Conservation (phyloP, 2,888 invertebrate genomes). For the Chromoteleia sp. region DNA sequence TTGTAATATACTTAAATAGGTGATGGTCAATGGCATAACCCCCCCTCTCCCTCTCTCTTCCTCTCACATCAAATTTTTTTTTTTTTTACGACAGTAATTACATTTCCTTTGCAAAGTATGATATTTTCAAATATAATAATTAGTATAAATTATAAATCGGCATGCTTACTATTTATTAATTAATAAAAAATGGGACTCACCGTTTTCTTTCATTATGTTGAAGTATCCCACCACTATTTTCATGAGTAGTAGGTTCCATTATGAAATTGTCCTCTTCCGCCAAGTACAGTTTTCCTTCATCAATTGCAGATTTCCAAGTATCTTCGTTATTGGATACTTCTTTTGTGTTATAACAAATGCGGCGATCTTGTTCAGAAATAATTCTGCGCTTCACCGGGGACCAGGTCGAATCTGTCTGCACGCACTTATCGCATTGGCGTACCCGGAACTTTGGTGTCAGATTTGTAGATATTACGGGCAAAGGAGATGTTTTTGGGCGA, state of each 20-base stretch:
- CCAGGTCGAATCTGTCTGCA: conserved; percentile 82
- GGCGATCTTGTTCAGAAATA: conserved; percentile 80
- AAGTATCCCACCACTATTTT: conserved; percentile 77
- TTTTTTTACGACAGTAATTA: too few species aligned
- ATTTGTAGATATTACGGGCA: conserved; percentile 86
- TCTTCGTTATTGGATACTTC: conserved; percentile 57
- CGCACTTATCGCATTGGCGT: conserved; percentile 85
- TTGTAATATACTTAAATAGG: too few species aligned
- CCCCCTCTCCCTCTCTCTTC: too few species aligned
- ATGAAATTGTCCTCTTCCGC: conserved; percentile 78
- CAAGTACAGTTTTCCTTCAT: conserved; percentile 20
- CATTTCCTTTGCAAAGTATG: too few species aligned
- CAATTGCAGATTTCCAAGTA: conserved; percentile 28
- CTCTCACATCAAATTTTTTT: too few species aligned
- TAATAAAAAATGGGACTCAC: conserved; percentile 65
- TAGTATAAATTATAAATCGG: too few species aligned
- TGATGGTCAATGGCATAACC: too few species aligned
- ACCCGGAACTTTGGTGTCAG: conserved; percentile 89
- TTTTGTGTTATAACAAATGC: conserved; percentile 66
- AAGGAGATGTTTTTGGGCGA: conserved; percentile 82
- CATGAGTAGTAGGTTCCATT: conserved; percentile 78
- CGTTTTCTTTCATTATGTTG: conserved; percentile 83
- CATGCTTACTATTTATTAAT: background rate
- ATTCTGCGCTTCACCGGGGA: conserved; percentile 82
- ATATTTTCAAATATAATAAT: too few species aligned